Evolutionary conservation across 2,888 invertebrate species (phyloP), one percentile per base, ranked within the genome.

Genomic region (Dryomyza anilis): DNA sequence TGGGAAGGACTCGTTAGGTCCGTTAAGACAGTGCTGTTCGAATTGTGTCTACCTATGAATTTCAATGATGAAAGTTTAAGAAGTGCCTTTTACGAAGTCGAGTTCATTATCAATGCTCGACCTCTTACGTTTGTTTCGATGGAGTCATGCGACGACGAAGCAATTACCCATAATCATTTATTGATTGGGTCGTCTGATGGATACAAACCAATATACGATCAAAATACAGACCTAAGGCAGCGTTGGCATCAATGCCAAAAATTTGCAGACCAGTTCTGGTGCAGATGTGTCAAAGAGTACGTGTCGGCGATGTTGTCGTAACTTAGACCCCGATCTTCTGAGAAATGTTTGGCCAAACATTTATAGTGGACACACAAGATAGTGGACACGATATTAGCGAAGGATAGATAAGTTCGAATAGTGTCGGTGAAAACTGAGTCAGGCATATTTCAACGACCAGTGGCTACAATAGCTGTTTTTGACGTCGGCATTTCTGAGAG

Each of bases 261-360:
- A 16, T 70, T 69, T 59, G 59, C 68, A n/a, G 67, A 70, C 16
- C 36, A 43, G 29, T 71, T 70, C 39, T 71, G 70, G 70, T n/a
- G n/a, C n/a, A n/a, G n/a, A n/a, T n/a, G n/a, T n/a, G n/a, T n/a
- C n/a, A n/a, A n/a, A n/a, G n/a, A n/a, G n/a, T n/a, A n/a, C n/a
- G n/a, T n/a, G n/a, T 57, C 2, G 68, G 60, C 6, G 65, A 69
- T 23, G 61, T 69, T 10, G 68, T 68, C 1, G 25, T 67, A n/a
- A 64, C 69, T 1, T 67, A 0, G 69, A 70, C 27, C 30, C 58
- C n/a, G 59, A 50, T 25, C 39, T 66, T 1, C 68, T 63, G 8
- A 29, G 68, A 30, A 65, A 66, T 23, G 48, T 30, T 39, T 71
- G 66, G 66, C 63, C 67, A 0, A 71, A 70, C n/a, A n/a, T n/a